Evolutionary conservation across 2,797 vertebrate species (phyloP).

Genomic region (Phylloscopus collybita): DNA sequence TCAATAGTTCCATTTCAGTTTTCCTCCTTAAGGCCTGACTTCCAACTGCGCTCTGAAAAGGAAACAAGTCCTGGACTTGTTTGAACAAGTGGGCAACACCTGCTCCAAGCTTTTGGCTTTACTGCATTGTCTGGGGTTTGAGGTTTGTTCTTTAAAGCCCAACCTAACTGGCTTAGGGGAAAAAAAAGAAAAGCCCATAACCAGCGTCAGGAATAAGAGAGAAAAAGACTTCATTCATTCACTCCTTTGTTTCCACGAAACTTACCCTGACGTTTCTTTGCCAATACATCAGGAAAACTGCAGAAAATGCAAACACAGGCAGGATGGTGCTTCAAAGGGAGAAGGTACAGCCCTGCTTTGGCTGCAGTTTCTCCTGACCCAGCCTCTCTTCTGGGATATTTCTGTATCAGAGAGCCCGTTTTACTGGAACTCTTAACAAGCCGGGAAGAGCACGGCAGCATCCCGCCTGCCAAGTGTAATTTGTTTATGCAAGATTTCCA

Average conservation of each 20-base stretch:
- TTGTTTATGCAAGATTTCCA: background rate
- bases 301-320: constrained; percentile 6
- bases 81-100: constrained; percentile 57
- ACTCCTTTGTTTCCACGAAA: constrained; percentile 27
- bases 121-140: constrained; percentile 8
- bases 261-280: background rate
- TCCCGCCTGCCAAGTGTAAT: background rate
- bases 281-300: background rate
- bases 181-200: background rate
- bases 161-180: background rate
- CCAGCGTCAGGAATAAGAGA: background rate
- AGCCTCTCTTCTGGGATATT: background rate
- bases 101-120: background rate
- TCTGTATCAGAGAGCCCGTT: background rate
- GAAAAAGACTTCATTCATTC: constrained; percentile 17
- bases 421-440: background rate
- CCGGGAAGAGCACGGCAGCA: background rate
- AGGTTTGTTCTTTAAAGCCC: constrained; percentile 1
- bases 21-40: constrained; percentile 17
- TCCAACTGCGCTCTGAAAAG: background rate
- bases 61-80: constrained; percentile 24
- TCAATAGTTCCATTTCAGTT: background rate
- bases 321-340: background rate
- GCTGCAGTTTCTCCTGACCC: background rate
- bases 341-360: background rate